These are phyloP conservation scores for Bombus haemorrhoidalis DNA, from an alignment of 1,140 invertebrate genomes.

Conservation along the genomic window DNA sequence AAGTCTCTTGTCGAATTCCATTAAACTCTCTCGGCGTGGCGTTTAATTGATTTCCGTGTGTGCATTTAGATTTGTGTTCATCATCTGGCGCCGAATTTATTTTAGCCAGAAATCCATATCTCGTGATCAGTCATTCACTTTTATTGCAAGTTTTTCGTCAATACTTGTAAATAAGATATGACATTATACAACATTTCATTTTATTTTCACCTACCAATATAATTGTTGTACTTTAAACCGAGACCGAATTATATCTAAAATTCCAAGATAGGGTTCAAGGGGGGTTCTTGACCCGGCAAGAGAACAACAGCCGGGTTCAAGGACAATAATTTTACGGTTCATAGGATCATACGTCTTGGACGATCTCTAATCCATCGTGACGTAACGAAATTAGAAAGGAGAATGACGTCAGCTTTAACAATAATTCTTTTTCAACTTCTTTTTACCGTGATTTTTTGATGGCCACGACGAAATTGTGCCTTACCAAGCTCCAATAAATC, in stretches of 20 bases:
- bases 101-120: background rate
- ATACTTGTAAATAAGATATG: background rate
- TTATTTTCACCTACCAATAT: background rate
- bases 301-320: conserved; percentile 39
- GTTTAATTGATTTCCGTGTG: conserved; percentile 27
- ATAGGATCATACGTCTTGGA: conserved; percentile 8
- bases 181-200: background rate
- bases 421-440: background rate
- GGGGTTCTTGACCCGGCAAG: conserved; percentile 15
- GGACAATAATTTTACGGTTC: conserved; percentile 26
- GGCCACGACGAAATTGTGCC: background rate
- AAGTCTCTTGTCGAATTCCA: conserved; percentile 10
- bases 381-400: conserved; percentile 48
- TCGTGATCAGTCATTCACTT: background rate
- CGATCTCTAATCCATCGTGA: conserved; percentile 40
- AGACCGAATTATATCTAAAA: background rate
- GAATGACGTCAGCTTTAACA: conserved; percentile 25
- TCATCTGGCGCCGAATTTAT: background rate
- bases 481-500: background rate
- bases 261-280: background rate
- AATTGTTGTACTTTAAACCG: background rate
- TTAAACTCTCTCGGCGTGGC: background rate
- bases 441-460: background rate
- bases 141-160: background rate
- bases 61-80: background rate